Percentiles rank a stretch among this genome's conserved stretches.
Evolutionary conservation across 1,140 invertebrate genomes (phyloP).

Genomic region (Choristoneura fumiferana): DNA sequence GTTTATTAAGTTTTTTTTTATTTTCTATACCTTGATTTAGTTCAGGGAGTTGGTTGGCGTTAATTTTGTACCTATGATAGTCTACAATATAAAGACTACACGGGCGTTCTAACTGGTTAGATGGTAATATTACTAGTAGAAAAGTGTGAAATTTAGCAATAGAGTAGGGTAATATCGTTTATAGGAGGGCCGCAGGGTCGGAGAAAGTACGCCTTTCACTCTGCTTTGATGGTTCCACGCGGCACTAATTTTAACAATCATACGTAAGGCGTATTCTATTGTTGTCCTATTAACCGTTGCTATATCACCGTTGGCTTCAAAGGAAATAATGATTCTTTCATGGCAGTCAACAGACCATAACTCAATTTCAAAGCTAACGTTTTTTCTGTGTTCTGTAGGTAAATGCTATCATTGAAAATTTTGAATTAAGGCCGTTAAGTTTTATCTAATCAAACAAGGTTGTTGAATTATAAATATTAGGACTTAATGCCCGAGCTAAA

Average conservation of each 20-base stretch:
- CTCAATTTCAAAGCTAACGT: too few relatives aligned
- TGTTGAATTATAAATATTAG: constrained; percentile 20
- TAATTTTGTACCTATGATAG: too few relatives aligned
- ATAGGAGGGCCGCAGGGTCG: constrained; percentile 61
- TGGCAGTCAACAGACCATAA: constrained; percentile 1
- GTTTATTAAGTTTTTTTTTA: too few relatives aligned
- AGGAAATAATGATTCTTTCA: constrained; percentile 15
- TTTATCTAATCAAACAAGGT: neutral
- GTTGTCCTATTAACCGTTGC: constrained; percentile 4
- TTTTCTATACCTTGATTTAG: too few relatives aligned
- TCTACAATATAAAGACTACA: too few relatives aligned
- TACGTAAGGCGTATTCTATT: constrained; percentile 28
- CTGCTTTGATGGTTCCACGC: constrained; percentile 32
- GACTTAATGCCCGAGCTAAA: constrained; percentile 24
- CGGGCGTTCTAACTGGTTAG: too few relatives aligned
- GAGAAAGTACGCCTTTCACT: constrained; percentile 73
- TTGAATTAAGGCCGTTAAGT: too few relatives aligned
- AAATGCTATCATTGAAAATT: too few relatives aligned
- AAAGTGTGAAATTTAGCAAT: constrained; percentile 65
- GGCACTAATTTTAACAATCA: constrained; percentile 58
- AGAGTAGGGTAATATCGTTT: constrained; percentile 39
- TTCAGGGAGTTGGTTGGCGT: too few relatives aligned
- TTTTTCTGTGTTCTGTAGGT: too few relatives aligned
- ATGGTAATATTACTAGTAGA: too few relatives aligned
- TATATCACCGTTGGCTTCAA: neutral